Evolutionary conservation across 2,888 invertebrate genomes (phyloP).

Genomic region (Stenoptilia bipunctidactyla): DNA sequence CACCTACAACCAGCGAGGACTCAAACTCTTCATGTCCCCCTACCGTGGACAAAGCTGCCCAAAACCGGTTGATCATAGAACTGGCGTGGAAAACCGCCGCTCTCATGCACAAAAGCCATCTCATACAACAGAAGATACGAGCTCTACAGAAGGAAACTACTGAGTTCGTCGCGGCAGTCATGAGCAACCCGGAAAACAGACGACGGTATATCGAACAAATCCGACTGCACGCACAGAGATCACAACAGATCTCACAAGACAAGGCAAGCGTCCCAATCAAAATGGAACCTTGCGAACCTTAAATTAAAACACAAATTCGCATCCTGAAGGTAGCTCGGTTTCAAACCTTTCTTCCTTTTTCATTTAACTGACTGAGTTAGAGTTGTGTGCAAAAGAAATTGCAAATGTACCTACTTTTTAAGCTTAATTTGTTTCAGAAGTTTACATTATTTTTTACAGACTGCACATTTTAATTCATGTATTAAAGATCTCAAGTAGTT

Average conservation of each 20-base stretch:
- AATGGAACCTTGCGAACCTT: not conserved
- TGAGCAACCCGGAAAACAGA: conserved; percentile 63
- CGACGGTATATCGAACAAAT: conserved; percentile 40
- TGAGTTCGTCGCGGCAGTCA: conserved; percentile 71
- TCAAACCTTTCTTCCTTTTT: too few relatives aligned
- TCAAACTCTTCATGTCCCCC: conserved; percentile 20
- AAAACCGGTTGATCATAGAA: conserved; percentile 67
- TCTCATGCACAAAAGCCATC: conserved; percentile 72
- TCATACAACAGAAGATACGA: conserved; percentile 72
- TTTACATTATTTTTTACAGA: too few relatives aligned
- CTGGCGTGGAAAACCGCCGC: conserved; percentile 75
- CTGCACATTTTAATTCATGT: too few relatives aligned
- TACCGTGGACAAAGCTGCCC: conserved; percentile 32
- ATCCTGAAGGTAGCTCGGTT: too few relatives aligned
- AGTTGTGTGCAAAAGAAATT: too few relatives aligned
- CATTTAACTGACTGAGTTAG: too few relatives aligned
- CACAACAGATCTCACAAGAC: not conserved
- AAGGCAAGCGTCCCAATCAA: not conserved
- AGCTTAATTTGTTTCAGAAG: too few relatives aligned
- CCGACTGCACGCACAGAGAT: conserved; percentile 22
- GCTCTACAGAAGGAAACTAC: conserved; percentile 74
- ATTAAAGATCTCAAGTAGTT: conserved; percentile 7
- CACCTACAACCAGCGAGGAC: conserved; percentile 25
- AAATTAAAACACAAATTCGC: too few relatives aligned
- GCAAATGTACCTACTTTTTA: too few relatives aligned